Base-by-base conservation (phyloP, 2,888 invertebrate genomes). In the Scaptomyza parva region DNA sequence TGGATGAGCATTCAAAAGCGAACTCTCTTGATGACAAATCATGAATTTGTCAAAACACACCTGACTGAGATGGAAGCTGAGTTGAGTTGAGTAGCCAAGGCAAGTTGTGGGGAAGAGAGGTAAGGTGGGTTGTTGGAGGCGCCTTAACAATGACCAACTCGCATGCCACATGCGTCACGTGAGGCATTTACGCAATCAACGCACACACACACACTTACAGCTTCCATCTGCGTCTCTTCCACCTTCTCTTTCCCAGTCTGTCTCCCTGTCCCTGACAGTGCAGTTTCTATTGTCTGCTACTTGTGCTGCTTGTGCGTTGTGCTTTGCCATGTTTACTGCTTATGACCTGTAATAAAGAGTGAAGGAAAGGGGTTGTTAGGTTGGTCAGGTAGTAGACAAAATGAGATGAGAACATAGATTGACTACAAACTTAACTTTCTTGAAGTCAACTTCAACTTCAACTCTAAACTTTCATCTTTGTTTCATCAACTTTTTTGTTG, bases 151-250 rank as follows among this genome's bases (percentile, higher is more conserved):
- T 73, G 73, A 70, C 71, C 73, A 35, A 70, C 45, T 57, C 45
- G 53, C 54, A 30, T 70, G 78, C 69, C 66, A 35, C 73, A 70
- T 68, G 78, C 72, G 76, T 78, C 86, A 85, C 71, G 71, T 74
- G 85, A 63, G 70, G 65, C 72, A 69, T 78, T 83, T 84, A 76
- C 43, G 72, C 71, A 87, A 87, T 78, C 74, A 64, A 70, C 58
- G 64, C 54, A 45, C 18, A 55, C n/a, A 64, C 54, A 43, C n/a
- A n/a, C n/a, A n/a, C n/a, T n/a, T 14, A 52, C 28, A 12, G 17
- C 43, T n/a, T 40, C 40, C 48, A 35, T 20, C 20, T 43, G 30
- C 39, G 44, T 41, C 43, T 41, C 28, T 64, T 58, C 54, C 41
- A 24, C 54, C 41, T 30, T 7, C 17, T 53, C 4, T 9, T 22